Evolutionary conservation across 2,797 vertebrate species (phyloP).

Genomic region (Myripristis murdjan): DNA sequence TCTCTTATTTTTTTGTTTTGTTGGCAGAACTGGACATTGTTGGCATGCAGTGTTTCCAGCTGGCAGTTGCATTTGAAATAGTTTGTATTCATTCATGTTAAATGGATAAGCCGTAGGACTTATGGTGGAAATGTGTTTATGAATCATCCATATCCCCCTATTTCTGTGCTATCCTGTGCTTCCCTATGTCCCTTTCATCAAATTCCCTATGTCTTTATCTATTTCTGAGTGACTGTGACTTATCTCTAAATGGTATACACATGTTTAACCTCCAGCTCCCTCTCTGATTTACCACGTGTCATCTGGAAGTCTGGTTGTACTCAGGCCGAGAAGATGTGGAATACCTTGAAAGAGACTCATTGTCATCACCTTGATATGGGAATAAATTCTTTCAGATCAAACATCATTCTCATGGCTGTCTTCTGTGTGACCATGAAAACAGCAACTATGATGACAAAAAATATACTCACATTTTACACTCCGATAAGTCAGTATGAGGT

Average conservation of each 20-base stretch:
- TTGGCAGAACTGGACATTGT: no score
- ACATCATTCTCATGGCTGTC: not conserved
- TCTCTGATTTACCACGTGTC: not conserved
- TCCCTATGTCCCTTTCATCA: not conserved
- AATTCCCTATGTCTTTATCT: not conserved
- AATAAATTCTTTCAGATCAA: not conserved
- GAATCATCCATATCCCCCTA: no score
- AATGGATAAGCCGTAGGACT: no score
- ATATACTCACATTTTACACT: not conserved
- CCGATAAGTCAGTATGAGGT: not conserved
- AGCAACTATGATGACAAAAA: conserved; percentile 16
- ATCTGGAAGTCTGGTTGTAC: not conserved
- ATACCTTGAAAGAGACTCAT: not conserved
- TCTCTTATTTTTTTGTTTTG: not conserved
- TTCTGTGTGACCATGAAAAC: not conserved
- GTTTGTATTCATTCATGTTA: no score
- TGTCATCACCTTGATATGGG: not conserved
- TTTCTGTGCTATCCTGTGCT: no score
- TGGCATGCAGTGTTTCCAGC: no score
- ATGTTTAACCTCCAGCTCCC: conserved; percentile 1
- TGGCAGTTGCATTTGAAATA: no score
- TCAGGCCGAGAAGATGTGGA: not conserved
- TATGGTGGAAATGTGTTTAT: not conserved
- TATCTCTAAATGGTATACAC: conserved; percentile 1
- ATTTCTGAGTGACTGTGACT: not conserved